Evolutionary conservation across 2,888 invertebrate species (phyloP).

Genomic region (Blomia tropicalis): DNA sequence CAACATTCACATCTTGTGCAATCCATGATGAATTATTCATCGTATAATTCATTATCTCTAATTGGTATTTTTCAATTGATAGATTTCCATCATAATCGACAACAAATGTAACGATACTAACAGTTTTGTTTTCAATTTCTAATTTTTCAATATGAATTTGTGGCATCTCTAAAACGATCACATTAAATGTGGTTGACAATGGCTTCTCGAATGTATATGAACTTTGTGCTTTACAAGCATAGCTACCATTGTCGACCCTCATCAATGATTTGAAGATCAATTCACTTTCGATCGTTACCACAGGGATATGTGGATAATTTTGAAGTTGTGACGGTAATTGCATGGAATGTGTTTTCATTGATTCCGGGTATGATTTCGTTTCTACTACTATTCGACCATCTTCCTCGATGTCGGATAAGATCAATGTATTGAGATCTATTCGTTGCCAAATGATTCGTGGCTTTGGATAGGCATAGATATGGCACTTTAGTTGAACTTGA

Average conservation of each 20-base stretch:
- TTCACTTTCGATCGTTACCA: slow-evolving; percentile 39
- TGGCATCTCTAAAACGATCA: slow-evolving; percentile 29
- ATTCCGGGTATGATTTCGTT: background rate
- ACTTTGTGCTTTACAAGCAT: slow-evolving; percentile 41
- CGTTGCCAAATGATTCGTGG: slow-evolving; percentile 27
- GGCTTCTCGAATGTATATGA: slow-evolving; percentile 23
- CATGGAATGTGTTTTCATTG: background rate
- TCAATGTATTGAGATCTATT: background rate
- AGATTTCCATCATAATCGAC: slow-evolving; percentile 28
- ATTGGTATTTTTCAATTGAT: slow-evolving; percentile 25
- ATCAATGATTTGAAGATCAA: slow-evolving; percentile 45
- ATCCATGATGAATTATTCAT: slow-evolving; percentile 25
- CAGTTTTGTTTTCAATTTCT: slow-evolving; percentile 25
- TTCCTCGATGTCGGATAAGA: slow-evolving; percentile 9
- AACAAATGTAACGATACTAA: slow-evolving; percentile 27
- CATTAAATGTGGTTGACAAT: slow-evolving; percentile 21
- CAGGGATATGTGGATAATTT: background rate
- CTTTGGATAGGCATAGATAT: slow-evolving; percentile 27
- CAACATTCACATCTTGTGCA: slow-evolving; percentile 16
- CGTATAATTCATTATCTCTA: slow-evolving; percentile 26
- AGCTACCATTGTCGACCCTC: slow-evolving; percentile 57
- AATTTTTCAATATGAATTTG: slow-evolving; percentile 27
- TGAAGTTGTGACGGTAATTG: background rate
- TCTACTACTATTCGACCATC: slow-evolving; percentile 16
- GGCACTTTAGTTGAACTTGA: slow-evolving; percentile 27